These are phyloP conservation scores for Rhimphoctona megacephalus DNA, from an alignment of 2,888 invertebrate genomes.

Conservation along the genomic window DNA sequence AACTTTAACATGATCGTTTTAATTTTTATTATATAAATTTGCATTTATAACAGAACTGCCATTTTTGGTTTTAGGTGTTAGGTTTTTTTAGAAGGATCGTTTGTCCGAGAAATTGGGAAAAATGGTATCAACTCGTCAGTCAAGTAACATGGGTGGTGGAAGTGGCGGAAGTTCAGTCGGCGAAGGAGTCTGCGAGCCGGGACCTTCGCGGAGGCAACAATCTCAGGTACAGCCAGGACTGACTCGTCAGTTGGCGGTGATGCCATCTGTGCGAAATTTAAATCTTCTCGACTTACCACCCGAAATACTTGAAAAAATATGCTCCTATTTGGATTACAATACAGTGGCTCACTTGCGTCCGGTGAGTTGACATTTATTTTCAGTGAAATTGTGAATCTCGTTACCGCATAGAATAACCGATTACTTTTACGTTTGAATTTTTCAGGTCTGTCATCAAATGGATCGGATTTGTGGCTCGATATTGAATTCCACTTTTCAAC, in stretches of 20 bases:
- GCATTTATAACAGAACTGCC: neutral
- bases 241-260: slow-evolving; percentile 61
- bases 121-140: slow-evolving; percentile 87
- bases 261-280: slow-evolving; percentile 73
- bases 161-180: slow-evolving; percentile 79
- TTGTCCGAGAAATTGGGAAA: slow-evolving; percentile 69
- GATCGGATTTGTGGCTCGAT: slow-evolving; percentile 92
- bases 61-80: neutral
- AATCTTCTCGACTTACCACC: slow-evolving; percentile 91
- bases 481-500: slow-evolving; percentile 94
- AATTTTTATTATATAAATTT: neutral
- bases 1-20: too few species aligned
- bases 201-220: slow-evolving; percentile 76
- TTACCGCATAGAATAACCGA: too few species aligned
- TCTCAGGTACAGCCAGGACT: slow-evolving; percentile 73
- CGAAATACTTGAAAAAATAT: slow-evolving; percentile 93
- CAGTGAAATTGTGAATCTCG: neutral
- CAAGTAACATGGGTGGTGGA: slow-evolving; percentile 85
- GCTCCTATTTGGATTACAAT: slow-evolving; percentile 91
- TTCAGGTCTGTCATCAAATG: slow-evolving; percentile 92
- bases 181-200: slow-evolving; percentile 76
- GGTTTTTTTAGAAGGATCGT: slow-evolving; percentile 66
- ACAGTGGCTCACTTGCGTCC: slow-evolving; percentile 91
- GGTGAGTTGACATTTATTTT: slow-evolving; percentile 86
- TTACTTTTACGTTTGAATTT: slow-evolving; percentile 20